Conservation (phyloP, 2,888 invertebrate species). For the Dorcus hopei region DNA sequence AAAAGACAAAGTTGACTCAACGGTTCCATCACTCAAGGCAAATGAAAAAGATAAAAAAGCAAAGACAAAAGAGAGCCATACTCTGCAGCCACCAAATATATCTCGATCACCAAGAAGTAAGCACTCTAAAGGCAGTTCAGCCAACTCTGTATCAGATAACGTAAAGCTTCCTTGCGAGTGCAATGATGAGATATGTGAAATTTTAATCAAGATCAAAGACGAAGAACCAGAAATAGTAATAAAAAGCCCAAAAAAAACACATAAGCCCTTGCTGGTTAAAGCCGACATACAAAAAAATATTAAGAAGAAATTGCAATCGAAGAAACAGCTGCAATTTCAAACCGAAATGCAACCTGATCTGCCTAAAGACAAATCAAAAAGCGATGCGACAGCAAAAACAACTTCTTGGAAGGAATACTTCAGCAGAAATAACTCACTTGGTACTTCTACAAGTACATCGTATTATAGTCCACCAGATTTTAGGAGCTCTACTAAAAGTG, state of each 20-base stretch:
- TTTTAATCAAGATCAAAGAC: conserved; percentile 41
- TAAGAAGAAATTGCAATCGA: conserved; percentile 4
- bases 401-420: conserved; percentile 40
- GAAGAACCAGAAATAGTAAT: conserved; percentile 35
- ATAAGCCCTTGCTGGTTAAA: conserved; percentile 3
- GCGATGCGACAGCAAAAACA: background rate
- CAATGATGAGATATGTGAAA: conserved; percentile 40
- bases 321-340: conserved; percentile 1
- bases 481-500: conserved; percentile 4
- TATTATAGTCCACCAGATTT: conserved; percentile 46
- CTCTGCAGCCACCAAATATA: too few species aligned
- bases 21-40: too few species aligned
- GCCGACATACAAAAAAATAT: conserved; percentile 3
- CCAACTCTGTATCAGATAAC: too few species aligned
- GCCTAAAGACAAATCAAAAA: conserved; percentile 9
- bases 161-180: conserved; percentile 25
- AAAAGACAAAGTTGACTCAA: background rate
- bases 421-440: conserved; percentile 32
- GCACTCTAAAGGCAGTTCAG: too few species aligned
- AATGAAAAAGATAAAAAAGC: too few species aligned
- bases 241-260: conserved; percentile 21
- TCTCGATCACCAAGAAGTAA: too few species aligned
- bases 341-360: conserved; percentile 8
- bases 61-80: too few species aligned
- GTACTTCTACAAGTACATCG: conserved; percentile 40